A percentile compares a stretch with the other conserved stretches of the same genome.
phyloP scores from a whole-genome alignment of 1,140 invertebrate genomes.

The Mactra quadrangularis region DNA sequence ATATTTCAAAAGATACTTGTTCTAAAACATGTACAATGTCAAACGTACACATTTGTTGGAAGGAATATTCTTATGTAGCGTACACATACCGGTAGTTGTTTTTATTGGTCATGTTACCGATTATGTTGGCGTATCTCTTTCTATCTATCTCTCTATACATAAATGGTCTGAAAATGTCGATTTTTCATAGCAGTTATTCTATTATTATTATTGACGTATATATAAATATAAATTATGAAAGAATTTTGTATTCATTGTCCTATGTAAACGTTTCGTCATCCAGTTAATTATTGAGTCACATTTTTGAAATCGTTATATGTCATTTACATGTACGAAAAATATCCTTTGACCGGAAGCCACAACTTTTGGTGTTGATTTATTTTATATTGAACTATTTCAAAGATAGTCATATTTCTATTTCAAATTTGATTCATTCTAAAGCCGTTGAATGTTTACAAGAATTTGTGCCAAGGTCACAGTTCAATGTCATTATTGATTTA shows the following conservation, averaged over 20 bases:
- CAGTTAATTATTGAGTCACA: constrained; percentile 1
- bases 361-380: neutral
- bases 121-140: neutral
- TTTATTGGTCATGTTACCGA: no score
- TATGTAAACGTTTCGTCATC: neutral
- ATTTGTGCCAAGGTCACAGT: neutral
- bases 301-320: neutral
- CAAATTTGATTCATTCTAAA: neutral
- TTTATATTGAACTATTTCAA: neutral
- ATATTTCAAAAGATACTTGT: no score
- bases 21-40: no score
- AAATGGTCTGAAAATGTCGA: neutral
- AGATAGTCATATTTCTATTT: neutral
- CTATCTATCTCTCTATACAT: neutral
- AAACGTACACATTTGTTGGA: no score
- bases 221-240: neutral
- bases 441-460: neutral
- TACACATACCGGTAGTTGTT: no score
- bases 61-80: no score
- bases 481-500: neutral
- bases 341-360: constrained; percentile 2
- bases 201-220: neutral
- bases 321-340: constrained; percentile 7
- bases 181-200: neutral
- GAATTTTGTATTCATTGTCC: neutral